These are phyloP conservation scores for Leptocoma aspasia DNA, from an alignment of 2,113 vertebrate species.

Conservation along the genomic window DNA sequence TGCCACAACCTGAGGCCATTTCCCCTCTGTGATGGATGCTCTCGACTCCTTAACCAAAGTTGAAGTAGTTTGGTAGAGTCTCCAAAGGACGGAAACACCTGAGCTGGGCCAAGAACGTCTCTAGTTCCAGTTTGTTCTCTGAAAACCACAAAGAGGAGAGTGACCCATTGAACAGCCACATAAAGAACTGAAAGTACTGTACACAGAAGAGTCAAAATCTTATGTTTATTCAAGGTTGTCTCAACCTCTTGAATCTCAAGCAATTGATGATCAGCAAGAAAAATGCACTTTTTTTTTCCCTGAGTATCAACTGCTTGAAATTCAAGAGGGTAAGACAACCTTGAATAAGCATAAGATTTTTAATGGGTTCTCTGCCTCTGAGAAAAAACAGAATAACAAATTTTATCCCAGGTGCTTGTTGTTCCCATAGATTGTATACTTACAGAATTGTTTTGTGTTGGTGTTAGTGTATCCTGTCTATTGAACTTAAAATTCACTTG, in stretches of 20 bases:
- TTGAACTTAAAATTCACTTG: background rate
- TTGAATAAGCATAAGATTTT: too few relatives aligned
- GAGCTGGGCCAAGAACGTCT: background rate
- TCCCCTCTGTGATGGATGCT: background rate
- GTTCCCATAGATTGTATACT: background rate
- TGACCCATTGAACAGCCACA: too few relatives aligned
- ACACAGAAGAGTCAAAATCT: background rate
- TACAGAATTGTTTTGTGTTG: background rate
- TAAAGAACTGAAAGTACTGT: background rate
- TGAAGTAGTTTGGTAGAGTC: background rate
- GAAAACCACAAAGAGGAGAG: background rate
- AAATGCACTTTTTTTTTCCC: background rate
- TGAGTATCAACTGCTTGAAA: too few relatives aligned
- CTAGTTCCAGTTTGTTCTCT: background rate
- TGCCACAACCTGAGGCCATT: background rate
- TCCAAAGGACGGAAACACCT: background rate
- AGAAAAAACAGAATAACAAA: background rate
- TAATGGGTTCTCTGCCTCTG: too few relatives aligned
- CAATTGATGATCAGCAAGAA: background rate
- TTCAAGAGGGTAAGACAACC: too few relatives aligned
- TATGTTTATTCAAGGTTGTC: background rate
- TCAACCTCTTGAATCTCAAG: background rate
- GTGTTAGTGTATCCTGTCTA: background rate
- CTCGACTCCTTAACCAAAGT: background rate
- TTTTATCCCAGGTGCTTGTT: background rate